A percentile compares a stretch with the other conserved stretches of the same genome.
These are phyloP conservation scores for Psettodes erumei DNA, from an alignment of 2,113 vertebrate genomes.

Conservation along the genomic window DNA sequence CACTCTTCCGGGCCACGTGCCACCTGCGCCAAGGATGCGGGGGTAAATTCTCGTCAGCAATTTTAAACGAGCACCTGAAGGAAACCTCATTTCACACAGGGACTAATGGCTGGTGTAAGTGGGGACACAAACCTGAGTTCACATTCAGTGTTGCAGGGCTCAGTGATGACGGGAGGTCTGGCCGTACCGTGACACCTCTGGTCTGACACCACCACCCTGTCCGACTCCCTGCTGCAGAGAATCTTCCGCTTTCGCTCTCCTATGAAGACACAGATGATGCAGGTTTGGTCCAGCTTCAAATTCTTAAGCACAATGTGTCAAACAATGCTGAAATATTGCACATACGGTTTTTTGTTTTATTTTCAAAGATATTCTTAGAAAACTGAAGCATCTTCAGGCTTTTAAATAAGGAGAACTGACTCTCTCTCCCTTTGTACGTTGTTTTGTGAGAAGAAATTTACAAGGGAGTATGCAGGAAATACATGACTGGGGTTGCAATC, in stretches of 20 bases:
- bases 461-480: not conserved
- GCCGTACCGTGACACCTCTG: constrained; percentile 90
- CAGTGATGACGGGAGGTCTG: constrained; percentile 86
- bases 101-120: not conserved
- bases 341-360: not conserved
- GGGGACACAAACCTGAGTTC: constrained; percentile 89
- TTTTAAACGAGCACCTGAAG: not conserved
- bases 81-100: not conserved
- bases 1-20: constrained; percentile 91
- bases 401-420: not conserved
- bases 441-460: not conserved
- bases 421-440: not conserved
- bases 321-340: not conserved
- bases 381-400: not conserved
- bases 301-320: not conserved
- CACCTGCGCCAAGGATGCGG: constrained; percentile 80
- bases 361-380: not conserved
- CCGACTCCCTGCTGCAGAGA: constrained; percentile 91
- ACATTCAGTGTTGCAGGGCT: constrained; percentile 92
- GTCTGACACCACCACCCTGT: constrained; percentile 94
- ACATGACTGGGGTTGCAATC: not conserved
- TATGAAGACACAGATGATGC: constrained; percentile 59
- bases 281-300: not conserved
- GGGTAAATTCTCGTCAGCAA: not conserved
- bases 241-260: constrained; percentile 92